phyloP scores from a whole-genome alignment of 1,140 invertebrate genomes.

The Camponotus floridanus region DNA sequence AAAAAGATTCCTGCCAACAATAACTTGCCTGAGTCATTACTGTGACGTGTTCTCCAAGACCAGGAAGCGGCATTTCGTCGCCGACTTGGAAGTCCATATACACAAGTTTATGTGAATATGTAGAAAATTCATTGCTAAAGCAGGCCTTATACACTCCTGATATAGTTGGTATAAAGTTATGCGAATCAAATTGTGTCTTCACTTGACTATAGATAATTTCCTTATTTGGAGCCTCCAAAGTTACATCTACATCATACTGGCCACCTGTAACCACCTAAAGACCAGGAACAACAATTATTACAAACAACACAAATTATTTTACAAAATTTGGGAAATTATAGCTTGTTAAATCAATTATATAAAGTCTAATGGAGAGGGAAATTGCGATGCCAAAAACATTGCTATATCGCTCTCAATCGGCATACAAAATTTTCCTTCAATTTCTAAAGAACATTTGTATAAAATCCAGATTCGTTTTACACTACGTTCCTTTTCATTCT shows the following conservation, averaged over 20 bases:
- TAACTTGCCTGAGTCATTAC: constrained; percentile 96
- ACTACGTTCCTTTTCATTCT: not conserved
- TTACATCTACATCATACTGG: constrained; percentile 99
- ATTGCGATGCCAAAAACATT: not conserved
- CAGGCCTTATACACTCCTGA: constrained; percentile 95
- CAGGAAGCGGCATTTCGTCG: constrained; percentile 94
- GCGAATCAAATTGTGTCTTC: constrained; percentile 97
- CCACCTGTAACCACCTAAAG: constrained; percentile 98
- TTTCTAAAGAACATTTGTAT: not conserved
- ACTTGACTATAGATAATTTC: constrained; percentile 96
- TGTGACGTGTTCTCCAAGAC: constrained; percentile 95
- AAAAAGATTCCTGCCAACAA: not conserved
- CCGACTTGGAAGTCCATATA: constrained; percentile 99
- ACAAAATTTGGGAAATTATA: not conserved
- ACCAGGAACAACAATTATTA: constrained; percentile 8
- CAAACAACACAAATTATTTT: not conserved
- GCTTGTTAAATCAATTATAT: not conserved
- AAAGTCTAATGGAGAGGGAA: not conserved
- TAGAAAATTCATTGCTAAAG: constrained; percentile 99
- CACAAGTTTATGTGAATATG: constrained; percentile 99
- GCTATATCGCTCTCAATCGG: not conserved
- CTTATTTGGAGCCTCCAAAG: constrained; percentile 95
- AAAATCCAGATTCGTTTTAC: not conserved
- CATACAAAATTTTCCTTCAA: not conserved
- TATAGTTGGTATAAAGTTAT: constrained; percentile 92